Evolutionary conservation across 2,797 vertebrate species (phyloP).

Genomic region (Coregonus sp.): DNA sequence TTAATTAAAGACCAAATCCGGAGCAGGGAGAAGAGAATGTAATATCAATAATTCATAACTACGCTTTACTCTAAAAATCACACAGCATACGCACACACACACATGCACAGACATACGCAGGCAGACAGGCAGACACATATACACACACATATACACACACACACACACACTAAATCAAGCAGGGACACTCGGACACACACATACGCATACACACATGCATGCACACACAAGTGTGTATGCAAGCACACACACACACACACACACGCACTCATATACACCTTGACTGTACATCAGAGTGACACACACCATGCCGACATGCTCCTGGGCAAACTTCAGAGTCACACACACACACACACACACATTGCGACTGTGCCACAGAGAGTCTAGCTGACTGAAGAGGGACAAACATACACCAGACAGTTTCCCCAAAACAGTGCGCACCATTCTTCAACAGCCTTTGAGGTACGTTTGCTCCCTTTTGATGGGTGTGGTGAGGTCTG

Average conservation of each 20-base stretch:
- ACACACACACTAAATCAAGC: neutral
- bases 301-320: neutral
- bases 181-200: too few species aligned
- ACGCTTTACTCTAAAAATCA: constrained; percentile 23
- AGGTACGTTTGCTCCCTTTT: too few species aligned
- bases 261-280: neutral
- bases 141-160: neutral
- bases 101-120: neutral
- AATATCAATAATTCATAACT: constrained; percentile 55
- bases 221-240: neutral
- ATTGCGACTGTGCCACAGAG: neutral
- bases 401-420: constrained; percentile 10
- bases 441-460: too few species aligned
- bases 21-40: constrained; percentile 37
- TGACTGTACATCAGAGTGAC: constrained; percentile 1
- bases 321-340: neutral
- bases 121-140: constrained; percentile 4
- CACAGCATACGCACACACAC: neutral
- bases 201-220: neutral
- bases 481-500: too few species aligned
- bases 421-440: too few species aligned
- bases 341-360: neutral
- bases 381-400: neutral
- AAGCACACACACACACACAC: neutral
- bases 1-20: constrained; percentile 45